Percentiles rank a stretch among this genome's conserved stretches.
These are phyloP conservation scores for Heliconius hewitsoni DNA, from an alignment of 1,140 invertebrate genomes.

Conservation along the genomic window DNA sequence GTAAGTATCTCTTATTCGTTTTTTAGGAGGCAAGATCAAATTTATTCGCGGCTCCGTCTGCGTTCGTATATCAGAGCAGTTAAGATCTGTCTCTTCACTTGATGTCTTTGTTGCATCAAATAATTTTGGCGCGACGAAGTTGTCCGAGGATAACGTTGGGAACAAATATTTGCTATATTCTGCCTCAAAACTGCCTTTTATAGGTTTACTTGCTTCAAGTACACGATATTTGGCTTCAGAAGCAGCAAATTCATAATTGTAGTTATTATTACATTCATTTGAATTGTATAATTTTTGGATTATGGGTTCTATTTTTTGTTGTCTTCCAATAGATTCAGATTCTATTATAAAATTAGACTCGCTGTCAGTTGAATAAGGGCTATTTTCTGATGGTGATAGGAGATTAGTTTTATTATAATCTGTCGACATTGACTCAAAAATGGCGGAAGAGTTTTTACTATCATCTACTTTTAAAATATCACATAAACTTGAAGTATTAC, in stretches of 20 bases:
- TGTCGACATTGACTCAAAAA: not conserved
- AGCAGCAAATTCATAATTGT: not conserved
- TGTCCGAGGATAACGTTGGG: not conserved
- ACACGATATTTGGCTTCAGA: not conserved
- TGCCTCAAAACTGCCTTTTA: not conserved
- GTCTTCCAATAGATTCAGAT: not conserved
- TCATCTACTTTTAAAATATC: not conserved
- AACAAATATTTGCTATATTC: not conserved
- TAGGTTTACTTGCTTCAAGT: not conserved
- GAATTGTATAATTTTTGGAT: not conserved
- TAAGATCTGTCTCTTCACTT: not conserved
- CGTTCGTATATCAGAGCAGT: not conserved
- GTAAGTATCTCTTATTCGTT: not conserved
- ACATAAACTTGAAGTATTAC: not conserved
- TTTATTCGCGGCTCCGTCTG: not conserved
- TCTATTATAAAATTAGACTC: not conserved
- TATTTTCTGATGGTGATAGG: not conserved
- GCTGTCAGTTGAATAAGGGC: not conserved
- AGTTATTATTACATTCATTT: constrained; percentile 1
- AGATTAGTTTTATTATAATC: not conserved
- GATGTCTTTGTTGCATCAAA: not conserved
- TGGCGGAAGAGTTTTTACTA: not conserved
- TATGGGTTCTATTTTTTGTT: not conserved
- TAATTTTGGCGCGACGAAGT: not conserved
- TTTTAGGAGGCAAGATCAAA: constrained; percentile 6